Evolutionary conservation across 2,113 vertebrate genomes (phyloP), one percentile per base, ranked within the genome.

Genomic region (Rhinolophus sinicus): DNA sequence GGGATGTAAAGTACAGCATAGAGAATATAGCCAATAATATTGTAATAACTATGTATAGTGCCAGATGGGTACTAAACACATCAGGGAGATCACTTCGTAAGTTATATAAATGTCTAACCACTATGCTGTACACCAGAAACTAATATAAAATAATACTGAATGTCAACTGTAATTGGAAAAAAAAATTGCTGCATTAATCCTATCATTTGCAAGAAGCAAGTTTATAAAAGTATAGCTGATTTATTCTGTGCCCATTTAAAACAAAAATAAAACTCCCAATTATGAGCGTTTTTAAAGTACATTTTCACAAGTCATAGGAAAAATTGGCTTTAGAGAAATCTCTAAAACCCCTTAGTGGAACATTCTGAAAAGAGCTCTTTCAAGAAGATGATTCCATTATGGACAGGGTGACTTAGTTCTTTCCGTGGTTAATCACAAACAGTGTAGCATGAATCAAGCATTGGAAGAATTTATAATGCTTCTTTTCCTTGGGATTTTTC

Each of bases 401-500:
- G 47, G 30, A 38, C 26, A 75, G 19, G 1, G 2, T 89, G 73
- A 72, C 69, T 95, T 96, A 9, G 38, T 69, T 88, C 19, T 13
- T 90, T 84, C 10, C 89, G 33, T 84, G 35, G 44, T 60, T 96
- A 90, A 80, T 85, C 40, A 89, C 56, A 97, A 82, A 56, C 33
- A 88, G 19, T 21, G 8, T 8, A 62, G 28, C n/a, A 38, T 84
- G 47, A 75, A 70, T 76, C 60, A 80, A 87, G 85, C 1, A 2
- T 58, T 81, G 4, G 21, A 62, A 6, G 69, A 50, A 92, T 76
- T 92, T 75, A 69, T 88, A 40, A 75, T 75, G 30, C 65, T 65
- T 50, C 21, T 80, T 95, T 90, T 73, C 15, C 38, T 73, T 90
- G 52, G 21, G 5, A 24, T 56, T 77, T 94, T 77, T 87, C 69